A percentile compares a stretch with the other conserved stretches of the same genome.
phyloP scores from a whole-genome alignment of 1,140 invertebrate species.

The Mesaphorura yosii region DNA sequence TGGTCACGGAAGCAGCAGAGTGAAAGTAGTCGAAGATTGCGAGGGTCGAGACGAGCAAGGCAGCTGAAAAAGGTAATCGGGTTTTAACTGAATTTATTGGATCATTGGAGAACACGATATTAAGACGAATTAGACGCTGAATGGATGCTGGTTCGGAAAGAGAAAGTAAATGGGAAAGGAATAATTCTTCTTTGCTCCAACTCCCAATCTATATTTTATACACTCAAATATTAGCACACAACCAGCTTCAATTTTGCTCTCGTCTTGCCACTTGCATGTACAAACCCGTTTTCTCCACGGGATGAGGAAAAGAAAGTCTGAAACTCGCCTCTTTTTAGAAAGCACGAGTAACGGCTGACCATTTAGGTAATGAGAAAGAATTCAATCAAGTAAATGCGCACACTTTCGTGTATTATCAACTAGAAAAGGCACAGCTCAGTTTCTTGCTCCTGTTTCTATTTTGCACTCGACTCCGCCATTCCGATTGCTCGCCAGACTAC shows the following conservation, averaged over 20 bases:
- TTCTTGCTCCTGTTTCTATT: too few species aligned
- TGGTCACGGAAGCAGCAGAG: too few species aligned
- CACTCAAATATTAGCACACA: too few species aligned
- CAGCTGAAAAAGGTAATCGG: constrained; percentile 19
- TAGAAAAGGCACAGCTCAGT: not conserved
- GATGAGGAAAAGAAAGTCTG: too few species aligned
- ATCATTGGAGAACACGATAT: constrained; percentile 25
- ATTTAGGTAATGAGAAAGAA: constrained; percentile 30
- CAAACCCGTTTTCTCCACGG: too few species aligned
- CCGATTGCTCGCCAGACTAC: too few species aligned
- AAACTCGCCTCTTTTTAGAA: too few species aligned
- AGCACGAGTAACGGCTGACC: constrained; percentile 29
- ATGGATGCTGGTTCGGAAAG: not conserved
- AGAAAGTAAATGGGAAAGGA: not conserved
- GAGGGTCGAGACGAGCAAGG: not conserved
- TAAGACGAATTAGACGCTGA: constrained; percentile 29
- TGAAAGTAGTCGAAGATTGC: too few species aligned
- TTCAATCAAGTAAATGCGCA: constrained; percentile 29
- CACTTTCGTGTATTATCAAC: too few species aligned
- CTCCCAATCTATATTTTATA: not conserved
- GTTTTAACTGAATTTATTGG: constrained; percentile 28
- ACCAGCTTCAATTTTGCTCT: too few species aligned
- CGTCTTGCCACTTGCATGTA: too few species aligned
- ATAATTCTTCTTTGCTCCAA: not conserved
- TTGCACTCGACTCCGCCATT: too few species aligned